These are phyloP conservation scores for Hippolais icterina DNA, from an alignment of 2,113 vertebrate genomes.

Conservation along the genomic window DNA sequence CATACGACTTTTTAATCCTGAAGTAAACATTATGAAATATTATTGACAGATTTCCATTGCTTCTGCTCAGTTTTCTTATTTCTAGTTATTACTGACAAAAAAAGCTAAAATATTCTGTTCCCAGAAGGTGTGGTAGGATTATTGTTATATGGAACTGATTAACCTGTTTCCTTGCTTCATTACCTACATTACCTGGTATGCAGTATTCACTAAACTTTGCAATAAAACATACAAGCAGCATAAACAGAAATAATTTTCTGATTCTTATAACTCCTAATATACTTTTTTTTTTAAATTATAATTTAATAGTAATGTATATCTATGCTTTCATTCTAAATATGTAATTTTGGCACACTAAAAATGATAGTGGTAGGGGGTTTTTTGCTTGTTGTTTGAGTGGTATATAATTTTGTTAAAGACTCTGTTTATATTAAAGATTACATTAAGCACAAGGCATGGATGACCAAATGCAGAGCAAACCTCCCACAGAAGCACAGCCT, in stretches of 20 bases:
- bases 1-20: neutral
- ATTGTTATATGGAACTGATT: neutral
- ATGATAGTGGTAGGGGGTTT: accelerated
- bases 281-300: too few species aligned
- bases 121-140: neutral
- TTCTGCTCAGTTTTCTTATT: neutral
- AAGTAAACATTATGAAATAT: neutral
- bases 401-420: neutral
- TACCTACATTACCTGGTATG: neutral
- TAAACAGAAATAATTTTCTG: neutral
- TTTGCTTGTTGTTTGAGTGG: neutral
- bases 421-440: neutral
- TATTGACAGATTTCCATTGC: neutral
- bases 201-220: neutral
- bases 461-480: neutral
- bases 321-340: neutral
- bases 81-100: neutral
- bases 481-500: neutral
- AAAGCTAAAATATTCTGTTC: neutral
- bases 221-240: accelerated
- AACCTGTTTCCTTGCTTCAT: neutral
- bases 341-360: neutral
- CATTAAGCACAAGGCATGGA: neutral
- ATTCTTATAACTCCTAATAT: neutral
- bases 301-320: neutral